These are phyloP conservation scores for Sclerodermus sp. DNA, from an alignment of 2,888 invertebrate genomes.

Conservation along the genomic window DNA sequence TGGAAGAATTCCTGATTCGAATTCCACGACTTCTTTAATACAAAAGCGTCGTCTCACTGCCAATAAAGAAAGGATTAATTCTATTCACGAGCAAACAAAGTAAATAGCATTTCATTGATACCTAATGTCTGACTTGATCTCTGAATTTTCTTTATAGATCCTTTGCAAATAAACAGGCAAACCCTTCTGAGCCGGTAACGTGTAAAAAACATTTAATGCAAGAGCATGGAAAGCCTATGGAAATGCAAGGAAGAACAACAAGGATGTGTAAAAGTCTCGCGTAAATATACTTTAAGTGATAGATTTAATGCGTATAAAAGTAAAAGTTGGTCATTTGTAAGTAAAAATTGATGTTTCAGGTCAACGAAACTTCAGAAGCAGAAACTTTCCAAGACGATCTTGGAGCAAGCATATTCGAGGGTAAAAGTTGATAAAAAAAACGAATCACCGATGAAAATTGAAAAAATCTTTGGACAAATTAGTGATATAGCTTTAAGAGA, in stretches of 20 bases:
- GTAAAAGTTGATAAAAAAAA: slow-evolving; percentile 1
- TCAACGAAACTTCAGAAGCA: slow-evolving; percentile 1
- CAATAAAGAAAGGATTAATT: slow-evolving; percentile 3
- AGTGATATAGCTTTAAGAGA: too few species aligned
- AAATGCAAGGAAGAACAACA: background rate
- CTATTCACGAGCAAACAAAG: background rate
- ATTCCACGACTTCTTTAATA: slow-evolving; percentile 6
- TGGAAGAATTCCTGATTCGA: slow-evolving; percentile 13
- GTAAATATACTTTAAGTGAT: background rate
- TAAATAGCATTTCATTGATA: background rate
- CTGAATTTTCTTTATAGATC: too few species aligned
- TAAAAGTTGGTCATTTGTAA: too few species aligned
- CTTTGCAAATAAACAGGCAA: too few species aligned
- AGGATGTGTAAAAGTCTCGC: slow-evolving; percentile 2
- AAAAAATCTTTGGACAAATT: too few species aligned
- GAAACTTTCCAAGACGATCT: background rate
- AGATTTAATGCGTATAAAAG: too few species aligned
- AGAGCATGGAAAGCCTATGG: background rate
- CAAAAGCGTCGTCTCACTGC: slow-evolving; percentile 5
- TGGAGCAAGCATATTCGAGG: background rate
- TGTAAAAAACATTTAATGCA: background rate
- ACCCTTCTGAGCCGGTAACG: too few species aligned
- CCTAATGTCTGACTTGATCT: too few species aligned
- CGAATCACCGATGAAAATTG: background rate
- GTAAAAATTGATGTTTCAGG: slow-evolving; percentile 3